Base-by-base conservation (phyloP, 1,140 invertebrate genomes). In the Cydia pomonella region DNA sequence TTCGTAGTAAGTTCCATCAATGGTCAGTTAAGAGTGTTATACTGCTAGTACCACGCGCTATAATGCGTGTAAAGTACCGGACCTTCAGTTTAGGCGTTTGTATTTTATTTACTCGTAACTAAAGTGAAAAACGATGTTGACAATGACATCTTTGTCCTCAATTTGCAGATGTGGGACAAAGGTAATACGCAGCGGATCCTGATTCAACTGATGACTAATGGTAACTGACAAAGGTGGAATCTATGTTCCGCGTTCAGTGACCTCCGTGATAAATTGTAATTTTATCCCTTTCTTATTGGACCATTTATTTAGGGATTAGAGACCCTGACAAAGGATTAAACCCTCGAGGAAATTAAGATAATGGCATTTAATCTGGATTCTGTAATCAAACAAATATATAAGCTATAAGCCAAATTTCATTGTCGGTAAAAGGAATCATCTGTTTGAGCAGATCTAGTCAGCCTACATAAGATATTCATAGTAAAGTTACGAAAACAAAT, bases 151-250 rank as follows among this genome's bases (percentile, higher is more conserved):
- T 21, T 59, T 59, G 53, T 23, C 2, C 53, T 21, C 53, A 18
- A 59, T 59, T 3, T 18, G 18, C 50, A 21, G 50, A 53, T 18
- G 53, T 59, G 16, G 6, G 9, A 59, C 53, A 59, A 59, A 59
- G 53, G 21, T 59, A 4, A 12, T 59, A 10, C 21, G 50, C 41
- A 47, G 44, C 44, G 16, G 16, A 59, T 23, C 53, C 53, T 59
- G 53, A 59, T 59, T 23, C 53, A 59, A 59, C 53, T 12, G 53
- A 23, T 59, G 53, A 59, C 53, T 59, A 59, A 59, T 59, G 53
- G 53, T 59, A 23, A 50, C 16, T 50, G 47, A 59, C 53, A 59
- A 59, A 59, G 53, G 53, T 59, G 53, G 53, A 23, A 59, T 59
- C n/a, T 50, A 50, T 50, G n/a, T 29, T 7, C 29, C 10, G n/a